Evolutionary conservation across 2,113 vertebrate species (phyloP).

Genomic region (Megaleporinus macrocephalus): DNA sequence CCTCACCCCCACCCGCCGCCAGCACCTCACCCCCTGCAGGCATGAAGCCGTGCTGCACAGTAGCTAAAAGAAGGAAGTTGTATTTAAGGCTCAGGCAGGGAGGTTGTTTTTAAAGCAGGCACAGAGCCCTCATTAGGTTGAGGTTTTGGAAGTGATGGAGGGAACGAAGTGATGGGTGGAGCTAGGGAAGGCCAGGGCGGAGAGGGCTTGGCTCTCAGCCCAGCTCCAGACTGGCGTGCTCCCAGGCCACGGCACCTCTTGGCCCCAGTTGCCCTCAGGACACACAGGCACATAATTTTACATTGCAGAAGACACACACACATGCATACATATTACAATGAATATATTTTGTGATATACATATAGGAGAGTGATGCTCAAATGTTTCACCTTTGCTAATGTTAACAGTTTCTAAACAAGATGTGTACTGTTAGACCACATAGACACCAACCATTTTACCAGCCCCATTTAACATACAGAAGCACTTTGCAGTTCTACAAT

Average conservation of each 20-base stretch:
- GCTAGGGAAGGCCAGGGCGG: neutral
- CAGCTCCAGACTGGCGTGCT: slow-evolving; percentile 67
- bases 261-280: slow-evolving; percentile 70
- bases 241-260: slow-evolving; percentile 72
- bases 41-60: neutral
- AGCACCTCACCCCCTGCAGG: neutral
- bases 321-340: neutral
- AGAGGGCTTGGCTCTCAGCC: slow-evolving; percentile 62
- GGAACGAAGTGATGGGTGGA: slow-evolving; percentile 45
- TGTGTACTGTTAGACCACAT: too few species aligned
- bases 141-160: slow-evolving; percentile 69
- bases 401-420: too few species aligned
- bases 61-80: slow-evolving; percentile 54
- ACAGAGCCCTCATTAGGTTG: slow-evolving; percentile 78
- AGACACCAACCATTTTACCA: too few species aligned
- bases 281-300: slow-evolving; percentile 11
- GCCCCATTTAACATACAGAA: too few species aligned
- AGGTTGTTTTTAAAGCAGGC: slow-evolving; percentile 51
- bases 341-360: neutral
- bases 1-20: too few species aligned
- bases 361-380: too few species aligned
- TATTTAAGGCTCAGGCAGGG: slow-evolving; percentile 64
- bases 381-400: too few species aligned
- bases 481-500: too few species aligned
- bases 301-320: neutral